Percentiles rank a stretch among this genome's conserved stretches.
Evolutionary conservation across 1,140 invertebrate species (phyloP).

Genomic region (Drosophila seguyi): DNA sequence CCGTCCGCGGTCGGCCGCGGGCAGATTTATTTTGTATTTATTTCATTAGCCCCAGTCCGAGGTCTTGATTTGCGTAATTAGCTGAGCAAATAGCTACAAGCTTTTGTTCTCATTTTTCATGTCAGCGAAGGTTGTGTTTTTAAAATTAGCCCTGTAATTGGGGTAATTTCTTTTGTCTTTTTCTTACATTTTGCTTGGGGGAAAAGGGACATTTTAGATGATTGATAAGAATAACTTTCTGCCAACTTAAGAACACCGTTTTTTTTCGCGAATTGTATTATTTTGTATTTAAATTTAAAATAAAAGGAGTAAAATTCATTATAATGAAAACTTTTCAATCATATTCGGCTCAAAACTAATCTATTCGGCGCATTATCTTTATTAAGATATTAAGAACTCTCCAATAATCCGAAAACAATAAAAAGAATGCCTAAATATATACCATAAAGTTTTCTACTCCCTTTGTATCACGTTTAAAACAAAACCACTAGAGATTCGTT

Average conservation of each 20-base stretch:
- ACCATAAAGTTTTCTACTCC: too few species aligned
- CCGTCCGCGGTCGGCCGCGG: slow-evolving; percentile 48
- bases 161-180: slow-evolving; percentile 72
- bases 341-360: too few species aligned
- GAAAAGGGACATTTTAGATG: background rate
- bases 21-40: slow-evolving; percentile 76
- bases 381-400: background rate
- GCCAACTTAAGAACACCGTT: too few species aligned
- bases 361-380: too few species aligned
- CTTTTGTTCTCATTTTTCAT: slow-evolving; percentile 70
- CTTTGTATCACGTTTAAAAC: too few species aligned
- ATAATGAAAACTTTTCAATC: too few species aligned
- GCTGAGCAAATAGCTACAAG: slow-evolving; percentile 81
- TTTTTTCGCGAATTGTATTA: background rate
- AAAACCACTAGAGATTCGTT: too few species aligned
- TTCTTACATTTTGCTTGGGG: background rate
- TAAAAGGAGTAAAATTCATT: too few species aligned
- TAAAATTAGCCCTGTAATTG: slow-evolving; percentile 74
- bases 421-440: background rate
- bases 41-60: slow-evolving; percentile 62
- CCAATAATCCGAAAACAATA: background rate
- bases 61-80: slow-evolving; percentile 79
- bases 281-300: background rate
- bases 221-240: background rate
- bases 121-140: background rate